Evolutionary conservation across 1,140 invertebrate species (phyloP).

Genomic region (Dreissena rostriformis): DNA sequence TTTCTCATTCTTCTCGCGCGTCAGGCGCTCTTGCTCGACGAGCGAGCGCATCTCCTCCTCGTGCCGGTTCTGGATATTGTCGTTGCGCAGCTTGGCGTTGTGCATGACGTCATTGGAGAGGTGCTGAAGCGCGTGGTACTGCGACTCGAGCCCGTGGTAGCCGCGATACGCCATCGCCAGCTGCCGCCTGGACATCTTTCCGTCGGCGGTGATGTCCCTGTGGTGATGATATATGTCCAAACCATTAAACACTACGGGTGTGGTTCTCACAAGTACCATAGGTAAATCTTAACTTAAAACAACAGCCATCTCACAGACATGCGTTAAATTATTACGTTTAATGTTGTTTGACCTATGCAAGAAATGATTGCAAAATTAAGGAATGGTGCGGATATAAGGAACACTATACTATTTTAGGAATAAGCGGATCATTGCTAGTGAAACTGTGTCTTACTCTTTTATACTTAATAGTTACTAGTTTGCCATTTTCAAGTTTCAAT

Average conservation of each 20-base stretch:
- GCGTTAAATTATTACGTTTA: neutral
- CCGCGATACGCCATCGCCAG: constrained; percentile 43
- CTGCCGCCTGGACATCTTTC: constrained; percentile 25
- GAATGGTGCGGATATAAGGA: too few relatives aligned
- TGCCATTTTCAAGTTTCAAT: too few relatives aligned
- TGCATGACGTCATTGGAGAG: constrained; percentile 14
- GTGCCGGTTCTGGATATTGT: constrained; percentile 21
- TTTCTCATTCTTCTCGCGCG: neutral
- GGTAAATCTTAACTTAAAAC: neutral
- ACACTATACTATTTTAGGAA: too few relatives aligned
- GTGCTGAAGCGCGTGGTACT: constrained; percentile 42
- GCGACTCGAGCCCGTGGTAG: constrained; percentile 45
- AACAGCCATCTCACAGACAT: neutral
- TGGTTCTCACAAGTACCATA: neutral
- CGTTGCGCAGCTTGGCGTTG: constrained; percentile 17
- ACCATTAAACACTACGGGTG: neutral
- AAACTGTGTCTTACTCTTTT: too few relatives aligned
- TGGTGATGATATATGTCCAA: neutral
- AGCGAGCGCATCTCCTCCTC: constrained; percentile 31
- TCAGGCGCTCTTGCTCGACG: constrained; percentile 14
- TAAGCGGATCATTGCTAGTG: too few relatives aligned
- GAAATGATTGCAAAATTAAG: neutral
- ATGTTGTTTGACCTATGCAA: neutral
- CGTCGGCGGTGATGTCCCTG: constrained; percentile 43
- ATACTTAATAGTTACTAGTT: too few relatives aligned